phyloP scores from a whole-genome alignment of 2,113 vertebrate genomes.

The Andinoacara biseriatus region DNA sequence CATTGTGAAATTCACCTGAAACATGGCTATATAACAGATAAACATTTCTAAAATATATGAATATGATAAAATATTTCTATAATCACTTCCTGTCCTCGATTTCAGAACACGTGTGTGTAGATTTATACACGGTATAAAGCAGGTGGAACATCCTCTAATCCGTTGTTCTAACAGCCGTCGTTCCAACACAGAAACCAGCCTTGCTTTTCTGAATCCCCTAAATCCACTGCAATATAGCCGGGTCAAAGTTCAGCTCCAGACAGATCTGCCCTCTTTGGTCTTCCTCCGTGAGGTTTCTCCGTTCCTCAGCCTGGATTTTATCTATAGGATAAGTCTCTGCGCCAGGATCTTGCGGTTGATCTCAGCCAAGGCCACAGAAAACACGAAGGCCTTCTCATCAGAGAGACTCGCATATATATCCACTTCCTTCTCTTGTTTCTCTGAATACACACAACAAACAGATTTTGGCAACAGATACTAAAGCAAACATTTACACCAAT shows the following conservation, averaged over 20 bases:
- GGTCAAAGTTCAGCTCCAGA: slow-evolving; percentile 27
- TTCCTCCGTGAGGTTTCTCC: slow-evolving; percentile 19
- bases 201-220: neutral
- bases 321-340: slow-evolving; percentile 91
- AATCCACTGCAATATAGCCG: neutral
- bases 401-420: slow-evolving; percentile 98
- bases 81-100: neutral
- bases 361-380: slow-evolving; percentile 98
- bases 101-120: neutral
- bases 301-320: neutral
- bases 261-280: slow-evolving; percentile 38
- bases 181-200: neutral
- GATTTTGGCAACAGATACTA: neutral
- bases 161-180: neutral
- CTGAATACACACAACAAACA: slow-evolving; percentile 73
- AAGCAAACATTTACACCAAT: neutral
- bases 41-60: neutral
- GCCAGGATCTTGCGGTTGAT: slow-evolving; percentile 99
- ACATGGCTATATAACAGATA: neutral
- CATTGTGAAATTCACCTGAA: neutral
- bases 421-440: slow-evolving; percentile 98
- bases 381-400: slow-evolving; percentile 98
- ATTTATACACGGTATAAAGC: no score
- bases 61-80: accelerated
- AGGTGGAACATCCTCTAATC: neutral